Evolutionary conservation across 2,888 invertebrate genomes (phyloP), one percentile per base, ranked within the genome.

Genomic region (Cerastis rubricosa): DNA sequence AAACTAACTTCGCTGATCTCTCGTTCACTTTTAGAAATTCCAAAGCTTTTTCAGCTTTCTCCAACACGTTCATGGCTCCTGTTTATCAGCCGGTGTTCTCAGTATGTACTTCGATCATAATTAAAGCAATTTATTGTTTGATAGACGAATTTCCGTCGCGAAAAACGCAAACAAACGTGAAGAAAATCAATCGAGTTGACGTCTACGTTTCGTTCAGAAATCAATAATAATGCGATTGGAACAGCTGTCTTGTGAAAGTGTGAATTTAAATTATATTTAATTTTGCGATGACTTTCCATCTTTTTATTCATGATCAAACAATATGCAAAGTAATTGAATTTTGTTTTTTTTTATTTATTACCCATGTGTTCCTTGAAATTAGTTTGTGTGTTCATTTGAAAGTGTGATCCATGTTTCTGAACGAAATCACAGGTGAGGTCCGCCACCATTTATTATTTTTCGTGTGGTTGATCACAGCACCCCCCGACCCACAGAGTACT

Each of bases 41-140:
- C 65, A 97, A 91, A 51, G 96, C 94, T 89, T 96, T 97, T 85
- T 97, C 96, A 71, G 97, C 96, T 89, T 96, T 97, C 77, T 97
- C 97, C 67, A 96, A 88, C 51, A 96, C 94, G 85, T 96, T 96
- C 97, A 97, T 97, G 84, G 84, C 90, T 92, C 79, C 47, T 64
- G 40, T 74, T 76, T 77, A 76, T 92, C 86, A 94, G 87, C 90
- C 88, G 67, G 78, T 78, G 25, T 77, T 84, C 43, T 57, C 12
- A 45, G 45, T 84, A 77, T 65, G 70, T 66, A 69, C 71, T 81
- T 73, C 71, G 43, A 78, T 40, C 92, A 94, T 94, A 87, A 71
- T 93, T 89, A 74, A 43, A 63, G 40, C n/a, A 77, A 74, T 75
- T 69, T 43, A 76, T 74, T 76, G 69, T 29, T 49, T 45, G 40